Conservation (phyloP, 2,113 vertebrate genomes). For the Xenopus tropicalis region UCB_Xtro_10.0 CM004449.2:95213501-95214000, state of each 20-base stretch:
- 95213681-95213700: conserved; percentile 31
- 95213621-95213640: conserved; percentile 14
- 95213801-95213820: conserved; percentile 1
- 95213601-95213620: conserved; percentile 1
- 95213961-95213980: too few relatives aligned
- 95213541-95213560: conserved; percentile 2
- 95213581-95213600: conserved; percentile 8
- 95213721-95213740: conserved; percentile 25
- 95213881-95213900: too few relatives aligned
- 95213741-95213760: conserved; percentile 21
- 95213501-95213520: too few relatives aligned
- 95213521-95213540: too few relatives aligned
- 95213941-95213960: too few relatives aligned
- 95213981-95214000: too few relatives aligned
- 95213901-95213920: too few relatives aligned
- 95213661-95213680: conserved; percentile 10
- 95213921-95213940: too few relatives aligned
- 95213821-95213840: neutral
- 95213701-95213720: conserved; percentile 40
- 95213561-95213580: conserved; percentile 15
- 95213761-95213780: conserved; percentile 24
- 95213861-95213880: too few relatives aligned
- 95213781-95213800: neutral
- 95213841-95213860: neutral
- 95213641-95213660: conserved; percentile 26